phyloP scores from a whole-genome alignment of 2,797 vertebrate species.

The Karalla daura region DNA sequence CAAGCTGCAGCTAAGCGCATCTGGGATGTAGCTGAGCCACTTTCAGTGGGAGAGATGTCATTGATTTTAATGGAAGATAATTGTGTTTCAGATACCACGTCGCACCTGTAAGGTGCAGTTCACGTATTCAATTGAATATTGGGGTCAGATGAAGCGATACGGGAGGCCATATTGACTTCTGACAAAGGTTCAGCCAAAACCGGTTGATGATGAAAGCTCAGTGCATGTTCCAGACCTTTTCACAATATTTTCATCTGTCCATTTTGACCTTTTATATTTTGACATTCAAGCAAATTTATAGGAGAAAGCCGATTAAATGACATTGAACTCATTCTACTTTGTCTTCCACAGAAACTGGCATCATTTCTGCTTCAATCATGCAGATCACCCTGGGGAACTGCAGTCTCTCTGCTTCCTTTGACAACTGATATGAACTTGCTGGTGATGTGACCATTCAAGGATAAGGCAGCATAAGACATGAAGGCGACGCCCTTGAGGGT shows the following conservation, averaged over 20 bases:
- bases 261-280: slow-evolving; percentile 82
- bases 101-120: no score
- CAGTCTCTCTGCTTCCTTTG: background rate
- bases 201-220: slow-evolving; percentile 64
- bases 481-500: no score
- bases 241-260: slow-evolving; percentile 78
- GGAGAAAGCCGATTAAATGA: slow-evolving; percentile 61
- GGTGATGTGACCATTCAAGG: slow-evolving; percentile 29
- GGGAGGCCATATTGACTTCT: slow-evolving; percentile 10
- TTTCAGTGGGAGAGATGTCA: no score
- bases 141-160: background rate
- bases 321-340: slow-evolving; percentile 57
- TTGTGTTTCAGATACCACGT: no score
- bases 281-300: slow-evolving; percentile 69
- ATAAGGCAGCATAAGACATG: background rate
- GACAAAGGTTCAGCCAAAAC: slow-evolving; percentile 43
- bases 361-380: slow-evolving; percentile 61
- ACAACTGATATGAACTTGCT: slow-evolving; percentile 26
- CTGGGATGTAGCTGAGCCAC: no score
- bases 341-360: slow-evolving; percentile 50
- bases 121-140: no score
- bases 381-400: slow-evolving; percentile 55
- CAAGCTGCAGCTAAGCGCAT: no score
- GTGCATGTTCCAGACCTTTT: slow-evolving; percentile 71
- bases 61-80: no score